These are phyloP conservation scores for Physella acuta DNA, from an alignment of 1,140 invertebrate genomes.

Conservation along the genomic window DNA sequence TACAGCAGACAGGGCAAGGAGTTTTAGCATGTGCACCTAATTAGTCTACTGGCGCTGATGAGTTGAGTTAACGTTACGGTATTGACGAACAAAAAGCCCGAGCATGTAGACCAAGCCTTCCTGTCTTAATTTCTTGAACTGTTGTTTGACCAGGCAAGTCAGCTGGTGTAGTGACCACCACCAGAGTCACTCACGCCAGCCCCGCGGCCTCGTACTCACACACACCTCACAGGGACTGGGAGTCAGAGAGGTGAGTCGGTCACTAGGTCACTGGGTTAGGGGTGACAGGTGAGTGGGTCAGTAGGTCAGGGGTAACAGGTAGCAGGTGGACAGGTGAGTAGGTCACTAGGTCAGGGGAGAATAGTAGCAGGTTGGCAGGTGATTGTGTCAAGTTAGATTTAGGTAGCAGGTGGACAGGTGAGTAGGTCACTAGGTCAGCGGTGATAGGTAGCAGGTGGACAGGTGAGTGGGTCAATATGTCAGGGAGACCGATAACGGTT, in stretches of 20 bases:
- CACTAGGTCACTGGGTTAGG: neutral
- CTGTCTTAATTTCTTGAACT: too few species aligned
- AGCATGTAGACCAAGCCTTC: too few species aligned
- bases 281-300: neutral
- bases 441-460: neutral
- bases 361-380: neutral
- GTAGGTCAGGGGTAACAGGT: too few species aligned
- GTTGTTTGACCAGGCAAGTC: constrained; percentile 66
- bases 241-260: constrained; percentile 42
- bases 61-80: too few species aligned
- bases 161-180: constrained; percentile 85
- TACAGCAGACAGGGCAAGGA: too few species aligned
- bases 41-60: too few species aligned
- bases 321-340: constrained; percentile 50
- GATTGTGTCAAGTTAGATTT: neutral
- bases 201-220: constrained; percentile 83
- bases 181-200: constrained; percentile 87
- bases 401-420: neutral
- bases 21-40: too few species aligned
- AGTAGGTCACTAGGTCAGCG: neutral
- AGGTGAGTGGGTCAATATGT: too few species aligned
- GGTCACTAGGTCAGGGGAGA: constrained; percentile 4
- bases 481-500: too few species aligned
- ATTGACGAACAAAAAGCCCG: too few species aligned
- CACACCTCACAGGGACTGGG: constrained; percentile 65